Percentiles rank a stretch among this genome's conserved stretches.
phyloP scores from a whole-genome alignment of 1,140 invertebrate species.

The Aleiodes sp. region DNA sequence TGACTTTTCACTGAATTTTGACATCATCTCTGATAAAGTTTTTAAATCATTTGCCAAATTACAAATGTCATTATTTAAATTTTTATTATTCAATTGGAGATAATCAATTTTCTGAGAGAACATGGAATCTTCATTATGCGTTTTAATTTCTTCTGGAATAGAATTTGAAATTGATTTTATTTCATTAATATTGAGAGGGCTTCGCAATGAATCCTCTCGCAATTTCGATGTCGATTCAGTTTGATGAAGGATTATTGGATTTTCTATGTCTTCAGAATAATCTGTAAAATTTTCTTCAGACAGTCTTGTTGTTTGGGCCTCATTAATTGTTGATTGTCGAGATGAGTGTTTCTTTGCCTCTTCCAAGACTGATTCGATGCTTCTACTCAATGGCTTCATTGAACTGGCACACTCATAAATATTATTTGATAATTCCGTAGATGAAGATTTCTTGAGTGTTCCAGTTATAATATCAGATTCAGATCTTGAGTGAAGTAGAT shows the following conservation, averaged over 20 bases:
- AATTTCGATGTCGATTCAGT: no score
- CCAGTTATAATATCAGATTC: constrained; percentile 52
- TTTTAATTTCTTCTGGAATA: constrained; percentile 6
- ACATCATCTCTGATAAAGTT: constrained; percentile 61
- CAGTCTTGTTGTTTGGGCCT: background rate
- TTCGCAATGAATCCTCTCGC: no score
- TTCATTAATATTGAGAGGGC: no score
- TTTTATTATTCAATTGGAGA: constrained; percentile 57
- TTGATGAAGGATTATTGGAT: background rate
- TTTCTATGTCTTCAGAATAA: no score
- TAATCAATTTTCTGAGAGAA: constrained; percentile 50
- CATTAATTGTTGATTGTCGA: background rate
- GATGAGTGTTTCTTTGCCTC: constrained; percentile 18
- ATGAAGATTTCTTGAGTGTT: no score
- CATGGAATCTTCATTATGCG: constrained; percentile 18
- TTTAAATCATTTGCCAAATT: constrained; percentile 59
- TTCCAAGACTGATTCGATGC: constrained; percentile 37
- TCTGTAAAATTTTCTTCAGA: background rate
- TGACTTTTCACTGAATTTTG: constrained; percentile 55
- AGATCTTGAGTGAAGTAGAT: constrained; percentile 57
- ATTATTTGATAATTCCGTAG: no score
- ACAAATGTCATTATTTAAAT: constrained; percentile 58
- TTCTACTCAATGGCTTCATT: constrained; percentile 18
- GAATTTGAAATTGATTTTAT: background rate
- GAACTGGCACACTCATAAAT: background rate